Conservation (phyloP, 2,888 invertebrate species). For the Sussaba pulchella region DNA sequence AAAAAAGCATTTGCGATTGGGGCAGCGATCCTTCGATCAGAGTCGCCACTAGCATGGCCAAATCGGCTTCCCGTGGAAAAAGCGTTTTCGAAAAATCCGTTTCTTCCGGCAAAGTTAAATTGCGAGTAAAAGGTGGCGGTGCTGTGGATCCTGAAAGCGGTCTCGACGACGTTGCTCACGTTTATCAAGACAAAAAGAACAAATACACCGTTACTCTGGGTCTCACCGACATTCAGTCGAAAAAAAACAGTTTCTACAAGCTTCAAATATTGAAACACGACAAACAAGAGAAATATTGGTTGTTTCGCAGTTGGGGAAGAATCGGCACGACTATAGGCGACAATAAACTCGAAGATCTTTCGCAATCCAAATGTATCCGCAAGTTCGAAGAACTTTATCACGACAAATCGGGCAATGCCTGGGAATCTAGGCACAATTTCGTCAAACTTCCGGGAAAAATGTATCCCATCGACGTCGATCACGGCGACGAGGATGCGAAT, state of each 20-base stretch:
- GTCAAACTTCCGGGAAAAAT: constrained; percentile 90
- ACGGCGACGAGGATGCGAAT: constrained; percentile 87
- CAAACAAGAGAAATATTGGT: constrained; percentile 87
- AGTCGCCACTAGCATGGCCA: constrained; percentile 86
- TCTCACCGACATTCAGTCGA: constrained; percentile 93
- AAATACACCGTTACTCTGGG: constrained; percentile 93
- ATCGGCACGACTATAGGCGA: constrained; percentile 97
- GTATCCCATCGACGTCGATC: constrained; percentile 96
- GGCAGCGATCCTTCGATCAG: constrained; percentile 89
- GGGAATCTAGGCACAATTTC: constrained; percentile 89
- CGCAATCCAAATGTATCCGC: constrained; percentile 86
- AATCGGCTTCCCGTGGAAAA: constrained; percentile 87
- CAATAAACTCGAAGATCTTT: constrained; percentile 86
- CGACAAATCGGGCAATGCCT: constrained; percentile 94
- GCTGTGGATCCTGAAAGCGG: constrained; percentile 97
- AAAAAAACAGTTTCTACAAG: constrained; percentile 98
- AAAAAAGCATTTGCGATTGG: constrained; percentile 93
- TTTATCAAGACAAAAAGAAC: constrained; percentile 87
- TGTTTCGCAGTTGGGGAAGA: constrained; percentile 98
- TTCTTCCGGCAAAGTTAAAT: constrained; percentile 87
- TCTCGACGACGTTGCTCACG: constrained; percentile 91
- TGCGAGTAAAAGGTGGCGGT: constrained; percentile 92
- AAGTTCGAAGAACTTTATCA: constrained; percentile 88
- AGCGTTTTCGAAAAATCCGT: constrained; percentile 86
- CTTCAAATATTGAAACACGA: constrained; percentile 95